Evolutionary conservation across 1,140 invertebrate genomes (phyloP), one percentile per base, ranked within the genome.

Genomic region (Teleopsis dalmanni): DNA sequence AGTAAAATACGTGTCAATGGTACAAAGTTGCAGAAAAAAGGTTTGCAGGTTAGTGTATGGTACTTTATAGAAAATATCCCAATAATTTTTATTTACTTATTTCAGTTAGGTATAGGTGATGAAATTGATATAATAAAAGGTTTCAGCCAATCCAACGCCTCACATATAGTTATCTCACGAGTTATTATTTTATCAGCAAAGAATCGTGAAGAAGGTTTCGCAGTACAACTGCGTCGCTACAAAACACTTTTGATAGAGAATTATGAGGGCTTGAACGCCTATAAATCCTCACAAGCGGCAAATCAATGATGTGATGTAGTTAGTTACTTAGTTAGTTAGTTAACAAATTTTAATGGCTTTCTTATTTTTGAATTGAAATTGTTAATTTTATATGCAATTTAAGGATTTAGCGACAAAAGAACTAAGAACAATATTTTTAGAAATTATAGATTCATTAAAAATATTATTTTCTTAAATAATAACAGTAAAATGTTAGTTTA

Each of bases 1-100:
- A 81, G 77, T 53, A 80, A 77, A 59, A 73, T 85, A 34, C 71
- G 81, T 46, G 51, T 83, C 1, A 85, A 85, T 66, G 82, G 82
- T 9, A 57, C 76, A 29, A 81, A 82, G 60, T 53, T 81, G 3
- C 47, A 62, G 9, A 85, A 84, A 59, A 85, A 84, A 64, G 80
- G 77, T 56, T 57, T 60, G 2, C 57, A 69, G 56, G 73, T 84
- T 54, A 57, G 55, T 7, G 11, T 13, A 11, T 13, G 42, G 11
- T 8, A 11, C 11, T 7, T 4, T 23, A 21, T 13, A 31, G 14
- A 3, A 16, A 10, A 13, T 9, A 36, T 36, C 3, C 14, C 18
- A n/a, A 10, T 26, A 47, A 34, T 23, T 23, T 25, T 41, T 26
- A 18, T 10, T 50, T 16, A 8, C 46, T 56, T 57, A 40, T 56